Base-by-base conservation (phyloP, 1,140 invertebrate genomes). In the Lanistes nyassanus region DNA sequence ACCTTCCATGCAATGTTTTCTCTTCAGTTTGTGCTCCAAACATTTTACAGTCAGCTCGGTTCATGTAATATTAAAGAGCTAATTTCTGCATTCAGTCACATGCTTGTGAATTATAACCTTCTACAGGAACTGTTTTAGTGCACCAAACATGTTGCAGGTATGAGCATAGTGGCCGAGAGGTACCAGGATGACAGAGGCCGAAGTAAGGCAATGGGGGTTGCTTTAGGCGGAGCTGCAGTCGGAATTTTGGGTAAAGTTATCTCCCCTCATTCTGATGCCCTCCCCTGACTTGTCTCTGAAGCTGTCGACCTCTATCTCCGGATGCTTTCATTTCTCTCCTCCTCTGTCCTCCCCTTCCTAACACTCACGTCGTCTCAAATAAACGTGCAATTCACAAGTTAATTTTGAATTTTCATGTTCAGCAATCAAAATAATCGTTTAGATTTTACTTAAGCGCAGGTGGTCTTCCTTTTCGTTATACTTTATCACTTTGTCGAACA, bases 191-290 rank as follows among this genome's bases (percentile, higher is more conserved):
- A 98, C 87, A 93, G 94, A 80, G 96, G 98, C 88, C 92, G 97
- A 76, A 97, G 98, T 29, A 97, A 97, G 88, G 97, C 97, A 0
- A 98, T 99, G 97, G 97, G 97, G 0, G 94, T 98, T 36, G 97
- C 97, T 0, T 89, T 99, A 16, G 97, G 97, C 26, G 97, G 97
- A 4, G 87, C 98, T 37, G 97, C 97, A 0, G 90, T 98, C 1
- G 98, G 98, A 2, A 97, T 99, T 0, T 91, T 99, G 3, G 82
- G 90, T 91, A 84, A n/a, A 82, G 78, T 75, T 53, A 36, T 26
- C 37, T 34, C 9, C 37, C 37, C 47, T 56, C 21, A n/a, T 58
- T 0, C 31, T 34, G 26, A 19, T 3, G 3, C 19, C 11, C n/a
- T 16, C 11, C 66, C 51, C 13, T 53, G 51, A 11, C 51, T 23